Evolutionary conservation across 30 jellyfish, hydroid and myxozoan species (phyloP).

Genomic region (Aurelia sp.): DNA sequence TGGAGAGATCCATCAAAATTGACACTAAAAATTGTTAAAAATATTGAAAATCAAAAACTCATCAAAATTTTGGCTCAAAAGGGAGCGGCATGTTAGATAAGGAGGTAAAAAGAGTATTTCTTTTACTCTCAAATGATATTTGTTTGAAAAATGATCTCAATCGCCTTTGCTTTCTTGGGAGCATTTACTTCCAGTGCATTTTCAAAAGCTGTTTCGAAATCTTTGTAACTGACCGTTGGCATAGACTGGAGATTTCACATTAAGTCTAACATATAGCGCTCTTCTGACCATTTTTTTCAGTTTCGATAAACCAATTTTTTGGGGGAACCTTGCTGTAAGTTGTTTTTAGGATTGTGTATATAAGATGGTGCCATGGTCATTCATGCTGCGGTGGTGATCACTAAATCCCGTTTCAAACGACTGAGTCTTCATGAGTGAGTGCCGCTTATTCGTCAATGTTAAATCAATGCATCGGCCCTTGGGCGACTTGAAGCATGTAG

Average conservation of each 20-base stretch:
- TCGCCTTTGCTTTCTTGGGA: conserved; percentile 9
- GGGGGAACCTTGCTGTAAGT: conserved; percentile 21
- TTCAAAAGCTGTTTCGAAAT: conserved; percentile 18
- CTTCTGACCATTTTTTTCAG: conserved; percentile 36
- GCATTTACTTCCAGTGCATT: conserved; percentile 42
- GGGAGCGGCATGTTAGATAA: no score
- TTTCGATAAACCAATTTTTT: conserved; percentile 14
- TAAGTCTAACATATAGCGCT: conserved; percentile 15
- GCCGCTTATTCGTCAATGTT: conserved; percentile 15
- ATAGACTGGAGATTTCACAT: conserved; percentile 9
- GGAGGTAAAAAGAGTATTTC: no score
- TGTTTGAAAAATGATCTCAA: no score
- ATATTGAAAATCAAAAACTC: no score
- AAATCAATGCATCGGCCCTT: conserved; percentile 12
- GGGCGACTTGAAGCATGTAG: conserved; percentile 18
- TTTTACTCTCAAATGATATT: no score
- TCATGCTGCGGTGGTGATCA: conserved; percentile 72
- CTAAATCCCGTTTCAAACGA: conserved; percentile 62
- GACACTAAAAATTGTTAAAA: no score
- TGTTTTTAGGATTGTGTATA: conserved; percentile 42
- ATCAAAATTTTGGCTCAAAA: no score
- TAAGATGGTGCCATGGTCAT: no score
- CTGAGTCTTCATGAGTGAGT: conserved; percentile 31
- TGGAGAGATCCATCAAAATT: no score
- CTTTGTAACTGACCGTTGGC: conserved; percentile 18